Evolutionary conservation across 2,797 vertebrate species (phyloP).

Genomic region (Oreochromis mossambicus): DNA sequence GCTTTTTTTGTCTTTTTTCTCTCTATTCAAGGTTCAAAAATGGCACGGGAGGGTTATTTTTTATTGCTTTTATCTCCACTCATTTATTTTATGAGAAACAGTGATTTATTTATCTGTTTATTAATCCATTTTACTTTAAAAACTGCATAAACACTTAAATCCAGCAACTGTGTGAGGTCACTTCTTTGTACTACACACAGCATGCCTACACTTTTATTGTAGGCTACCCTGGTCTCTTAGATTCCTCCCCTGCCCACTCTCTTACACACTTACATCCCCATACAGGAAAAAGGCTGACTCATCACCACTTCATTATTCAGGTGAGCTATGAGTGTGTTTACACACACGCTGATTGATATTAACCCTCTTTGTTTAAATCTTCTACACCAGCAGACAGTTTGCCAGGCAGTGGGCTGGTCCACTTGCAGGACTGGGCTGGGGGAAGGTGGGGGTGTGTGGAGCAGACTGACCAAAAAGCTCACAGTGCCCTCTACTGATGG

Average conservation of each 20-base stretch:
- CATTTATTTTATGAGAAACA: not conserved
- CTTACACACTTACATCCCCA: slow-evolving; percentile 13
- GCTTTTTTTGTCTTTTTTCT: not conserved
- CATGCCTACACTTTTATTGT: slow-evolving; percentile 27
- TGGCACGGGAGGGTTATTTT: not conserved
- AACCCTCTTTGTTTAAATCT: slow-evolving; percentile 75
- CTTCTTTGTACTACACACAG: slow-evolving; percentile 33
- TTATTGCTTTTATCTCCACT: not conserved
- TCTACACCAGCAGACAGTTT: slow-evolving; percentile 42
- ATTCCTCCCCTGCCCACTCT: slow-evolving; percentile 2
- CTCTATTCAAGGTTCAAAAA: not conserved
- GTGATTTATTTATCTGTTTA: not conserved
- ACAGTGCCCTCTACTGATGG: slow-evolving; percentile 77
- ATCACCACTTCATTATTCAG: slow-evolving; percentile 68
- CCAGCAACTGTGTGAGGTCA: slow-evolving; percentile 6
- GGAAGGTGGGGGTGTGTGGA: not conserved
- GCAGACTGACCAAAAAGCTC: slow-evolving; percentile 57
- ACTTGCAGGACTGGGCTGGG: slow-evolving; percentile 17
- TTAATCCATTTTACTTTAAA: not conserved
- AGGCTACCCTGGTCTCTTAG: slow-evolving; percentile 35
- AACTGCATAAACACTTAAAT: not conserved
- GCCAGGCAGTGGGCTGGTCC: slow-evolving; percentile 23
- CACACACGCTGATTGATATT: slow-evolving; percentile 70
- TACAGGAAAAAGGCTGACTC: slow-evolving; percentile 65
- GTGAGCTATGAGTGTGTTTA: slow-evolving; percentile 71